These are phyloP conservation scores for Timema podura DNA, from an alignment of 2,888 invertebrate genomes.

Conservation along the genomic window DNA sequence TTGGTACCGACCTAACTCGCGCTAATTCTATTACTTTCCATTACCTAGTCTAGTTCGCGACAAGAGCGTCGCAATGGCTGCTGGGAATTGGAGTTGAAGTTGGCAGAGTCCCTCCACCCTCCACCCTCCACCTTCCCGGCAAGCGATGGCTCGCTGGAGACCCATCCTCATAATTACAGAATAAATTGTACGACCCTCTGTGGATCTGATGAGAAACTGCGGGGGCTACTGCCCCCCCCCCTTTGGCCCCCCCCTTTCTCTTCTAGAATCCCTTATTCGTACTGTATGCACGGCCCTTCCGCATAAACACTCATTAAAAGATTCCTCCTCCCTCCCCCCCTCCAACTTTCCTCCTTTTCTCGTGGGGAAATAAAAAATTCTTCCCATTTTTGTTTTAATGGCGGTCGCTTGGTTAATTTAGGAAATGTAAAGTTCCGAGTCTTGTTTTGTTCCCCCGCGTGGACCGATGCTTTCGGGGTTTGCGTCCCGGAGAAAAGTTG, in stretches of 20 bases:
- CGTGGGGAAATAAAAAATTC: no score
- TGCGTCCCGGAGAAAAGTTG: no score
- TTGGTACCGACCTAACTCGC: conserved; percentile 17
- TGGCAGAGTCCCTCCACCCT: conserved; percentile 6
- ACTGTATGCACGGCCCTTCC: not conserved
- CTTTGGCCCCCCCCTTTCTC: conserved; percentile 4
- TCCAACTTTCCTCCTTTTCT: not conserved
- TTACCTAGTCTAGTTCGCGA: conserved; percentile 25
- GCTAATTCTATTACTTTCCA: conserved; percentile 35
- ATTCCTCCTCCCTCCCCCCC: not conserved
- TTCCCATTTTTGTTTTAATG: no score
- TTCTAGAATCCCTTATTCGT: no score
- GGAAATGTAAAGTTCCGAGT: no score
- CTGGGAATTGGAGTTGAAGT: conserved; percentile 11
- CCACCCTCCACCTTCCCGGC: not conserved
- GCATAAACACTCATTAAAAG: conserved; percentile 24
- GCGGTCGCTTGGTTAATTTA: no score
- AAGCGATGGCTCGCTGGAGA: conserved; percentile 29
- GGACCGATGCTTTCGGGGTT: no score
- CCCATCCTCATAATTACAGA: conserved; percentile 32
- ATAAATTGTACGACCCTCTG: conserved; percentile 30
- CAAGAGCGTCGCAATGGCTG: conserved; percentile 5
- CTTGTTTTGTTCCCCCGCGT: no score
- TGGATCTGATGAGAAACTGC: conserved; percentile 8
- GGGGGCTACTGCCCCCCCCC: no score